A percentile compares a stretch with the other conserved stretches of the same genome.
phyloP scores from a whole-genome alignment of 2,113 vertebrate genomes.

The Python bivittatus region DNA sequence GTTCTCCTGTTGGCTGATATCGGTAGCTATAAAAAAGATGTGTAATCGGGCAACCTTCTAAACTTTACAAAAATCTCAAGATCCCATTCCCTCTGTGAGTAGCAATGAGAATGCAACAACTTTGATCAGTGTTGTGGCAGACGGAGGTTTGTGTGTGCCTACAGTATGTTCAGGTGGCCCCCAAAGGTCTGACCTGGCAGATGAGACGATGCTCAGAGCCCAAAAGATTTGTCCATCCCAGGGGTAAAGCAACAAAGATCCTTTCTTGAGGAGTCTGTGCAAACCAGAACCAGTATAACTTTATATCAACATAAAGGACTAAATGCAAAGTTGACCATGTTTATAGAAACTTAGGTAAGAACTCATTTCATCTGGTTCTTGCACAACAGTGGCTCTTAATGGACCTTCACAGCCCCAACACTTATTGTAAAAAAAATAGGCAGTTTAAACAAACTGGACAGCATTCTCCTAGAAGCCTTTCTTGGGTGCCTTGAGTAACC shows the following conservation, averaged over 20 bases:
- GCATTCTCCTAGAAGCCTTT: not conserved
- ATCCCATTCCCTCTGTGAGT: no score
- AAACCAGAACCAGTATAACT: not conserved
- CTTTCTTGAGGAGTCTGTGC: not conserved
- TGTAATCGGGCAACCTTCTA: no score
- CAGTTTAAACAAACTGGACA: not conserved
- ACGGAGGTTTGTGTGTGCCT: not conserved
- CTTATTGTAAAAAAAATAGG: not conserved
- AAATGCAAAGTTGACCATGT: not conserved
- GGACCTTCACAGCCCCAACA: not conserved
- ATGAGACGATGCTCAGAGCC: no score
- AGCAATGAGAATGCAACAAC: no score
- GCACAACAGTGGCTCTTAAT: not conserved
- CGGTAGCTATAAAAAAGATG: no score
- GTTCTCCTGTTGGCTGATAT: not conserved
- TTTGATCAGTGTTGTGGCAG: not conserved
- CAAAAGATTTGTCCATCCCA: no score
- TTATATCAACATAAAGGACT: not conserved
- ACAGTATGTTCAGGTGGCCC: no score
- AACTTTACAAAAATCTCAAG: no score
- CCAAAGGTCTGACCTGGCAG: no score
- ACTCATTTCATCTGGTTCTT: not conserved
- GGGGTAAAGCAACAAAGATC: not conserved
- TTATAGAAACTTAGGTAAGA: slow-evolving; percentile 14
- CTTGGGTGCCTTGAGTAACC: not conserved